Conservation (phyloP, 2,797 vertebrate genomes). For the Lagorchestes hirsutus region DNA sequence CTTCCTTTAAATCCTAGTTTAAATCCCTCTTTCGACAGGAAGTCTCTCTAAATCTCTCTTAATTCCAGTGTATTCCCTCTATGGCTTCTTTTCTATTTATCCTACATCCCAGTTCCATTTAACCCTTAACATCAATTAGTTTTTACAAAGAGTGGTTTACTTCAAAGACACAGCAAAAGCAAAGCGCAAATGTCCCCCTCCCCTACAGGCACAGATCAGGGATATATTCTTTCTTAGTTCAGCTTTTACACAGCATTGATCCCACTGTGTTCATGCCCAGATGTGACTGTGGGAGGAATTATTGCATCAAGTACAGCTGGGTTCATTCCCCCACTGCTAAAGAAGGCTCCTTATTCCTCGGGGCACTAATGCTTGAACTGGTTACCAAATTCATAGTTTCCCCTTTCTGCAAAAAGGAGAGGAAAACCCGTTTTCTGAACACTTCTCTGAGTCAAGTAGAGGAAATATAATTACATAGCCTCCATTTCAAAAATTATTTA, state of each 20-base stretch:
- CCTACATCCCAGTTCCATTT: not conserved
- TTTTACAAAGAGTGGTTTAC: not conserved
- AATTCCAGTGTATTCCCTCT: not conserved
- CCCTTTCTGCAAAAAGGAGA: not conserved
- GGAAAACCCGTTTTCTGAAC: not conserved
- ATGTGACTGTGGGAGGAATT: not conserved
- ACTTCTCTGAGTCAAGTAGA: not conserved
- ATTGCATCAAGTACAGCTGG: not conserved
- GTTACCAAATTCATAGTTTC: not conserved
- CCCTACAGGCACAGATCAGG: not conserved
- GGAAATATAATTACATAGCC: not conserved
- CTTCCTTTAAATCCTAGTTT: not conserved
- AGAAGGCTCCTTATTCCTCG: not conserved
- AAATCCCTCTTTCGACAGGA: not conserved
- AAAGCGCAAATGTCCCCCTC: not conserved
- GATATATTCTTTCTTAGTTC: not conserved
- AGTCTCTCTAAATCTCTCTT: not conserved
- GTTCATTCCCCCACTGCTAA: not conserved
- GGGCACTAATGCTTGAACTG: not conserved
- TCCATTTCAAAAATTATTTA: not conserved
- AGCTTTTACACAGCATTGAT: not conserved
- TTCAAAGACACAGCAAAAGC: not conserved
- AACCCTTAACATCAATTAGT: conserved; percentile 3
- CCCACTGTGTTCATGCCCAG: not conserved
- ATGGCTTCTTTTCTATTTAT: not conserved